Percentiles rank a stretch among this genome's conserved stretches.
Conservation (phyloP, 1,140 invertebrate genomes). For the Sinonovacula constricta region DNA sequence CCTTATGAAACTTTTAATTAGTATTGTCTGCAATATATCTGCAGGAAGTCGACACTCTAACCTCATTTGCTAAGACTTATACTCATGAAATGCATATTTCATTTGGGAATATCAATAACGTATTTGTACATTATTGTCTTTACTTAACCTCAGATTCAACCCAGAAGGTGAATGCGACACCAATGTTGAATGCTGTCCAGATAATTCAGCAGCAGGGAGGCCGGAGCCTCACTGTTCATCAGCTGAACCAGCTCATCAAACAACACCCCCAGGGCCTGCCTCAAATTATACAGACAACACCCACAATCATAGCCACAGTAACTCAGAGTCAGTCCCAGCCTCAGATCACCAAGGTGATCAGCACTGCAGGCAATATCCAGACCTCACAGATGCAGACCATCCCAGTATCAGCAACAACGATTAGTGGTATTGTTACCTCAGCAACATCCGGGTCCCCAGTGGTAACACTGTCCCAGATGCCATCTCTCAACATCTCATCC, state of each 20-base stretch:
- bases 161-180: conserved; percentile 44
- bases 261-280: conserved; percentile 58
- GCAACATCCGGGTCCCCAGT: conserved; percentile 19
- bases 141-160: conserved; percentile 22
- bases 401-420: conserved; percentile 47
- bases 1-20: too few relatives aligned
- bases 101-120: too few relatives aligned
- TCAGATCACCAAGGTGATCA: conserved; percentile 66
- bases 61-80: too few relatives aligned
- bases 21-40: neutral
- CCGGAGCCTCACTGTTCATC: conserved; percentile 58
- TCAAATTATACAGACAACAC: conserved; percentile 62
- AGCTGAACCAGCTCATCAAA: conserved; percentile 71
- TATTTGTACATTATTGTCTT: too few relatives aligned
- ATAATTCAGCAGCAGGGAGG: conserved; percentile 62
- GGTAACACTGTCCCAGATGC: conserved; percentile 36
- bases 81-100: too few relatives aligned
- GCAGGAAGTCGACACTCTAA: too few relatives aligned
- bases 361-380: conserved; percentile 51
- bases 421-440: conserved; percentile 38
- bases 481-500: conserved; percentile 40
- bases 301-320: conserved; percentile 71
- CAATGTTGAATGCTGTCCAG: conserved; percentile 59
- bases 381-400: conserved; percentile 66
- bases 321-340: conserved; percentile 64